A percentile compares a stretch with the other conserved stretches of the same genome.
phyloP scores from a whole-genome alignment of 2,113 vertebrate genomes.

The Zapornia atra region DNA sequence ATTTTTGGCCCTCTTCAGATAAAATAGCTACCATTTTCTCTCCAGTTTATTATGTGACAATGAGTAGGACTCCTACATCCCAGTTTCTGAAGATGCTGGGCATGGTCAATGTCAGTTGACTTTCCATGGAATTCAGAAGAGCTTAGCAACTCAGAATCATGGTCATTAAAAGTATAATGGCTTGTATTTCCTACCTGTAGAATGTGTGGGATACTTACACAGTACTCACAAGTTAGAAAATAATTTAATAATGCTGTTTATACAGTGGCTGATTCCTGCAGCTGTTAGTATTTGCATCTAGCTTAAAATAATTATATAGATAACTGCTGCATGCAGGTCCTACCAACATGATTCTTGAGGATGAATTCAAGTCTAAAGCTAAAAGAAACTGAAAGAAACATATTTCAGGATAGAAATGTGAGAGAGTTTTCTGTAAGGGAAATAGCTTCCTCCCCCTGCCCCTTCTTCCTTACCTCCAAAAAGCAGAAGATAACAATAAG shows the following conservation, averaged over 20 bases:
- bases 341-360: background rate
- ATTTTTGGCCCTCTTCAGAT: background rate
- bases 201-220: background rate
- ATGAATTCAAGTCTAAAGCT: background rate
- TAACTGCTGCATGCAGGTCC: background rate
- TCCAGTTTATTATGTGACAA: background rate
- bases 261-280: background rate
- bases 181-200: background rate
- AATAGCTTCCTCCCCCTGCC: background rate
- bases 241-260: background rate
- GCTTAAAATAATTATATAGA: background rate
- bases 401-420: background rate
- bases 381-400: background rate
- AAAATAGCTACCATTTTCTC: background rate
- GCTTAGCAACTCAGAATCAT: background rate
- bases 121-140: background rate
- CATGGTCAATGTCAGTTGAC: background rate
- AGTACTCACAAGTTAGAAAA: background rate
- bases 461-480: background rate
- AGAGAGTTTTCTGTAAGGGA: background rate
- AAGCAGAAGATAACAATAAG: background rate
- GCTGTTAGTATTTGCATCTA: background rate
- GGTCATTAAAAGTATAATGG: background rate
- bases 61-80: background rate
- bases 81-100: background rate